phyloP scores from a whole-genome alignment of 2,888 invertebrate genomes.

The Drosophila silvestris region DNA sequence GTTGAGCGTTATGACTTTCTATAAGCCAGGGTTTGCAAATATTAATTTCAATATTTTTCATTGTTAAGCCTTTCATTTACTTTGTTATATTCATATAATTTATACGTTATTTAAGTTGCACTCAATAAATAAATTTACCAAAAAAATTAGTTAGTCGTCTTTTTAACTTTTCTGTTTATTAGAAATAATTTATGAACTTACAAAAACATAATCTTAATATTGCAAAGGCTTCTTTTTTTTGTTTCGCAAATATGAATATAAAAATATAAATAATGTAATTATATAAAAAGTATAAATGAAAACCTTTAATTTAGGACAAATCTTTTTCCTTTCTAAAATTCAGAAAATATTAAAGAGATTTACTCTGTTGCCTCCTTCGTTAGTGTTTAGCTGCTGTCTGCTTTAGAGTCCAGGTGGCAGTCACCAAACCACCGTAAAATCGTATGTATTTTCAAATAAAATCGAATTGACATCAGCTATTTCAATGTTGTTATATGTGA shows the following conservation, averaged over 20 bases:
- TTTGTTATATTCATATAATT: not conserved
- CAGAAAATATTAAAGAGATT: not conserved
- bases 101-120: not conserved
- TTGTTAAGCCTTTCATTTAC: not conserved
- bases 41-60: not conserved
- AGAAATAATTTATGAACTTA: not conserved
- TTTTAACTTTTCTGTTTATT: not conserved
- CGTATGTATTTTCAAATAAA: not conserved
- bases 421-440: not conserved
- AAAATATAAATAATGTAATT: not conserved
- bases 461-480: no score
- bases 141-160: not conserved
- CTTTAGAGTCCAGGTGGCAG: not conserved
- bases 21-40: not conserved
- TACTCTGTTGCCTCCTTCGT: not conserved
- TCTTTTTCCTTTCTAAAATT: not conserved
- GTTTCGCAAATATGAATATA: not conserved
- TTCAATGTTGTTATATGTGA: not conserved
- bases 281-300: not conserved
- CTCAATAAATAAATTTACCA: not conserved
- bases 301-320: not conserved
- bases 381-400: not conserved
- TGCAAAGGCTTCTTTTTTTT: accelerated
- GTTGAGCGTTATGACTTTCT: not conserved
- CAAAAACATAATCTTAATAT: not conserved